Evolutionary conservation across 2,888 invertebrate species (phyloP).

Genomic region (Agonopterix heracliana): DNA sequence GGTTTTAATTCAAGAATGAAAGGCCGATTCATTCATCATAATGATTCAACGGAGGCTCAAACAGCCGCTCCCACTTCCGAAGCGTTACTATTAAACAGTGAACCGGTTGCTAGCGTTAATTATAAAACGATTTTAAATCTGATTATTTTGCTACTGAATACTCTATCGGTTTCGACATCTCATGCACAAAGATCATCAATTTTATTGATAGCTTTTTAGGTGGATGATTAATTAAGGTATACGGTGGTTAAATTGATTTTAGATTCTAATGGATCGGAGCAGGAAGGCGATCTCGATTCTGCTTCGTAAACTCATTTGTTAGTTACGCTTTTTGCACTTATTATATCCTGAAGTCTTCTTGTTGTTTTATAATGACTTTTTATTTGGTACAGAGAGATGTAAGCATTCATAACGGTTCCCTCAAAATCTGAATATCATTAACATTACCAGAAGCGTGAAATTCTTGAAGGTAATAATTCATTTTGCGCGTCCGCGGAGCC

Average conservation of each 20-base stretch:
- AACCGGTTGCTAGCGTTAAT: slow-evolving; percentile 66
- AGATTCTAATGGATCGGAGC: slow-evolving; percentile 23
- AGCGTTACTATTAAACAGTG: slow-evolving; percentile 37
- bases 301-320: too few species aligned
- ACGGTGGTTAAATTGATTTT: slow-evolving; percentile 39
- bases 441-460: slow-evolving; percentile 32
- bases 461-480: slow-evolving; percentile 41
- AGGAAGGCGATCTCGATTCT: slow-evolving; percentile 9
- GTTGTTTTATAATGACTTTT: too few species aligned
- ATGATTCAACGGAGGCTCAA: slow-evolving; percentile 52
- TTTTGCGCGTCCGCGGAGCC: slow-evolving; percentile 29
- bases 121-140: slow-evolving; percentile 64
- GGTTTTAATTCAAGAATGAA: slow-evolving; percentile 48
- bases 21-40: slow-evolving; percentile 70
- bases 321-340: not conserved
- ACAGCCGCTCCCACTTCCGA: slow-evolving; percentile 52
- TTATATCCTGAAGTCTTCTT: too few species aligned
- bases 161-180: slow-evolving; percentile 54
- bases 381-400: not conserved
- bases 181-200: slow-evolving; percentile 47
- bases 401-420: not conserved
- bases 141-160: slow-evolving; percentile 65
- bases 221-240: slow-evolving; percentile 51
- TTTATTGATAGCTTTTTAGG: slow-evolving; percentile 50
- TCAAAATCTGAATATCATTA: slow-evolving; percentile 21